Conservation (phyloP, 1,140 invertebrate genomes). For the Zelostemma sp. region DNA sequence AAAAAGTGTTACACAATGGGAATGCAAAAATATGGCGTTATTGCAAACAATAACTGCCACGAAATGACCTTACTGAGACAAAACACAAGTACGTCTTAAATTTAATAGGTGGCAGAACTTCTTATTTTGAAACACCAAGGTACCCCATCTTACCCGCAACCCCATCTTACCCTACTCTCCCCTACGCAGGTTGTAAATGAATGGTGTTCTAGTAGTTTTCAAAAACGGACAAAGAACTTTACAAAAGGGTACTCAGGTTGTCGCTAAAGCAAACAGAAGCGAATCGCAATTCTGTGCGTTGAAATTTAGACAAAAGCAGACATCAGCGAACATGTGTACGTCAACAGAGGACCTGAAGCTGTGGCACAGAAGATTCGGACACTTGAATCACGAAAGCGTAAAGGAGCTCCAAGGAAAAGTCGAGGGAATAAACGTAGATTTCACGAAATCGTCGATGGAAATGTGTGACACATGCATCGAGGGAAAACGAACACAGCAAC, state of each 20-base stretch:
- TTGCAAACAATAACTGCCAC: too few species aligned
- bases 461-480: constrained; percentile 64
- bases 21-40: too few species aligned
- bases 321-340: constrained; percentile 4
- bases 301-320: not conserved
- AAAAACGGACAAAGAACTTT: constrained; percentile 24
- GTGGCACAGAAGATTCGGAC: constrained; percentile 36
- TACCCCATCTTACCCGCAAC: too few species aligned
- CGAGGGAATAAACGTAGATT: not conserved
- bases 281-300: constrained; percentile 13
- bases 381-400: constrained; percentile 36
- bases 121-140: too few species aligned
- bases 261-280: constrained; percentile 20
- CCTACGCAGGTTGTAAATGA: constrained; percentile 20
- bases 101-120: too few species aligned
- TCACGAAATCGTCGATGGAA: constrained; percentile 40
- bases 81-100: too few species aligned
- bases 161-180: too few species aligned
- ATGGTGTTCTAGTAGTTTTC: constrained; percentile 21
- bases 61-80: too few species aligned
- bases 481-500: constrained; percentile 63
- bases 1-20: too few species aligned
- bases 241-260: not conserved
- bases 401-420: too few species aligned
- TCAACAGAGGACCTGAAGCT: constrained; percentile 16